Evolutionary conservation across 2,113 vertebrate genomes (phyloP).

Genomic region (Myrmophylax atrothorax): DNA sequence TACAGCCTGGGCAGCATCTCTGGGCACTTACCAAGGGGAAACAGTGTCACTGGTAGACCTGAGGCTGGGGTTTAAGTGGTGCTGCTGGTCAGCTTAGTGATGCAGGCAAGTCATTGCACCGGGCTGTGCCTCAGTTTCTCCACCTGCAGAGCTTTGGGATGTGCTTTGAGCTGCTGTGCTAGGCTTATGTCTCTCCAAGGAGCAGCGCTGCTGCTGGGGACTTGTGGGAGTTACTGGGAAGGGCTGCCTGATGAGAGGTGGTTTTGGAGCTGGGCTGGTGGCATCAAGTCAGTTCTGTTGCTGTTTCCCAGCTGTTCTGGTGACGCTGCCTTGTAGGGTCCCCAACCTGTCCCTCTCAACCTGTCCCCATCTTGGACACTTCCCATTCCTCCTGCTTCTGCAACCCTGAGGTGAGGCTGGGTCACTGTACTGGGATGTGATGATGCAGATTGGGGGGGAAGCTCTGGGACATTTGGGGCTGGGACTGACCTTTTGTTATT

Average conservation of each 20-base stretch:
- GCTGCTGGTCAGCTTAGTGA: background rate
- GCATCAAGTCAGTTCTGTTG: background rate
- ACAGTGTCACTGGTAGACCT: accelerated
- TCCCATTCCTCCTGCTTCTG: background rate
- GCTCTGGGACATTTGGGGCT: background rate
- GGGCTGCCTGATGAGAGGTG: background rate
- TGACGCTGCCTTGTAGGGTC: background rate
- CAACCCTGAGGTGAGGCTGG: accelerated
- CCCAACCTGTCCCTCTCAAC: background rate
- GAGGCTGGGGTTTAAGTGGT: background rate
- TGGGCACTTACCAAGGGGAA: background rate
- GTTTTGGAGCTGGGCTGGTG: background rate
- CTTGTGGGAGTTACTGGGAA: background rate
- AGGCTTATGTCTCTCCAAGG: background rate
- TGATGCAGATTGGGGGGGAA: background rate
- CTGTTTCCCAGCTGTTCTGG: background rate
- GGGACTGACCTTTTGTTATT: background rate
- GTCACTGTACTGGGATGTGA: background rate
- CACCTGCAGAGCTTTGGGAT: background rate
- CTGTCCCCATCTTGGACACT: background rate
- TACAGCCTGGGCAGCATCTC: background rate
- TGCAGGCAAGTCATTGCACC: background rate
- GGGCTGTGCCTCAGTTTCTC: background rate
- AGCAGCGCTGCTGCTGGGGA: accelerated
- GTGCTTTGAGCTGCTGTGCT: background rate